Conservation (phyloP, 2,888 invertebrate genomes). For the Agrypnus murinus region DNA sequence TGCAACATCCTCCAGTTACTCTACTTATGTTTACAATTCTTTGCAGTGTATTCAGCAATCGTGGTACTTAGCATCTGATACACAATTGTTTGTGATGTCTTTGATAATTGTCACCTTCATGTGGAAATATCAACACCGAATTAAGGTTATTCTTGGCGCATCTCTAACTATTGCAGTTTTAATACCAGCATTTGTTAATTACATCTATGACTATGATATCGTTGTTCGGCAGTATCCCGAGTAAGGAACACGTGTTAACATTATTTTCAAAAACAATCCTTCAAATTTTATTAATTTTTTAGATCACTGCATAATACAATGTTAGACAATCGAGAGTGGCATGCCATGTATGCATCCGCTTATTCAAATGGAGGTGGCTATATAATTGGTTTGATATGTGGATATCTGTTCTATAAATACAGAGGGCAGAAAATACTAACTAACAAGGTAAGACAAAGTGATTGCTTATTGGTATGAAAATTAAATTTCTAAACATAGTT, state of each 20-base stretch:
- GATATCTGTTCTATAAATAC: slow-evolving; percentile 55
- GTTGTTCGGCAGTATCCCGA: slow-evolving; percentile 58
- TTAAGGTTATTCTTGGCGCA: slow-evolving; percentile 46
- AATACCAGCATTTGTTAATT: slow-evolving; percentile 60
- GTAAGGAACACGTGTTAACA: slow-evolving; percentile 50
- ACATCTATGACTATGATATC: slow-evolving; percentile 61
- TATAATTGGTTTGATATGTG: slow-evolving; percentile 59
- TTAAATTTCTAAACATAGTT: too few species aligned
- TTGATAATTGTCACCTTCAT: not conserved
- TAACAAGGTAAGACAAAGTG: slow-evolving; percentile 54
- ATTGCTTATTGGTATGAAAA: too few species aligned
- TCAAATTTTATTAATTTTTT: too few species aligned
- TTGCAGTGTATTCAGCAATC: slow-evolving; percentile 64
- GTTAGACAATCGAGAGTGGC: slow-evolving; percentile 53
- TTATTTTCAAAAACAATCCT: not conserved
- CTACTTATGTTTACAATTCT: too few species aligned
- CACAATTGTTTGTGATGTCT: slow-evolving; percentile 60
- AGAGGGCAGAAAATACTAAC: slow-evolving; percentile 52
- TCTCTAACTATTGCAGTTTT: slow-evolving; percentile 57
- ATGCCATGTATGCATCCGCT: slow-evolving; percentile 52
- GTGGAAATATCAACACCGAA: not conserved
- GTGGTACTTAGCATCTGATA: slow-evolving; percentile 66
- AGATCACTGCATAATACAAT: slow-evolving; percentile 50
- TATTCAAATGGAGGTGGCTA: slow-evolving; percentile 57
- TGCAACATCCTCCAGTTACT: too few species aligned